Conservation (phyloP, 2,888 invertebrate species). For the Diarsia dahlii region DNA sequence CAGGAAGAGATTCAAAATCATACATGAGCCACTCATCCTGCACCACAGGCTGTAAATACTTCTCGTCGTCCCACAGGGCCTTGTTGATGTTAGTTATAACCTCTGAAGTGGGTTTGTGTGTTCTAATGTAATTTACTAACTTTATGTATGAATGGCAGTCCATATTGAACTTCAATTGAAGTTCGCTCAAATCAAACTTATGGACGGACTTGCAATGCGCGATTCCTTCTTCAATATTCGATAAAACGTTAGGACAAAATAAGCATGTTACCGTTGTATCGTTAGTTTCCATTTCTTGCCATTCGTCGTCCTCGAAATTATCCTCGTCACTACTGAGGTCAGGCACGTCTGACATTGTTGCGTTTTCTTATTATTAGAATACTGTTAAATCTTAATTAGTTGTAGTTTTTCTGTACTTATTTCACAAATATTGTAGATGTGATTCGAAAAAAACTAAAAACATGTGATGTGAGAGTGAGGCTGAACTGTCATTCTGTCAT, state of each 20-base stretch:
- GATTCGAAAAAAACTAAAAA: slow-evolving; percentile 55
- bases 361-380: slow-evolving; percentile 10
- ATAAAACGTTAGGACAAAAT: slow-evolving; percentile 92
- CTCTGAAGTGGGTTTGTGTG: slow-evolving; percentile 90
- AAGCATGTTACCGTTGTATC: slow-evolving; percentile 91
- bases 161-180: slow-evolving; percentile 93
- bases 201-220: slow-evolving; percentile 93
- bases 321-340: slow-evolving; percentile 89
- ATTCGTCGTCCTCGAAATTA: slow-evolving; percentile 87
- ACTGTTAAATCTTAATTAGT: background rate
- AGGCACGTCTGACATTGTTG: slow-evolving; percentile 85
- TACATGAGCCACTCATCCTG: slow-evolving; percentile 96
- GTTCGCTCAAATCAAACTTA: slow-evolving; percentile 91
- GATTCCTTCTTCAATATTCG: slow-evolving; percentile 92
- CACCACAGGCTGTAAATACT: slow-evolving; percentile 94
- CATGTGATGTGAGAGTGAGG: slow-evolving; percentile 71
- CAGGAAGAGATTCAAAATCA: slow-evolving; percentile 91
- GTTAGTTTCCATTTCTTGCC: slow-evolving; percentile 88
- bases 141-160: slow-evolving; percentile 96
- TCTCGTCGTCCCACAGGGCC: slow-evolving; percentile 94
- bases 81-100: slow-evolving; percentile 88
- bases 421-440: background rate
- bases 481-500: slow-evolving; percentile 25
- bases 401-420: slow-evolving; percentile 14
- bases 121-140: slow-evolving; percentile 95